Evolutionary conservation across 2,113 vertebrate genomes (phyloP), one percentile per base, ranked within the genome.

Genomic region (Carlito syrichta): DNA sequence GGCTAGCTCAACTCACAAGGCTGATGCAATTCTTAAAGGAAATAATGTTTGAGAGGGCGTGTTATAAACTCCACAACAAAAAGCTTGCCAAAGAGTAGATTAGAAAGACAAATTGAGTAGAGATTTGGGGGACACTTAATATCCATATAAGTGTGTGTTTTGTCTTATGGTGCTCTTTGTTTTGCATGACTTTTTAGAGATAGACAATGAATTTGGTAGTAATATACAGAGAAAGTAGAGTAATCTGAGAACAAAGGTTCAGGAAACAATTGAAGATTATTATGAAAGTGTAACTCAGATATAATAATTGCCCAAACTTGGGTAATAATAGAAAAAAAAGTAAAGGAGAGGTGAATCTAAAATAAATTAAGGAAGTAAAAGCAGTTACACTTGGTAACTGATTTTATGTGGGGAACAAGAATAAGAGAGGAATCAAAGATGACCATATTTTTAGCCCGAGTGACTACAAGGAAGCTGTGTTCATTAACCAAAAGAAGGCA

Each of bases 141-240:
- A 14, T 2, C 5, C 17, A 4, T 19, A 10, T 25, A 62, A 52
- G 3, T 4, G 0, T 0, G 4, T 23, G 19, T 20, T 68, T 58
- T 50, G 8, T 40, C 16, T 66, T 8, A 0, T 5, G 6, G 6
- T 8, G 6, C 22, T 40, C 20, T 63, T 76, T 40, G 23, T 71
- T 58, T 73, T 17, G 62, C 27, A 43, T 40, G 13, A 60, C 22
- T 7, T 10, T 82, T 81, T 25, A 35, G 58, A 86, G 66, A 52
- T 11, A n/a, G 73, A 40, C 8, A 17, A 14, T 9, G 38, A 56
- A 43, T 52, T 6, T 84, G 35, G 27, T 74, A 76, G 43, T 25
- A 43, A 35, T 43, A 8, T 11, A 5, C 14, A 23, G 63, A 77
- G 30, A 52, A 85, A 87, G 14, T 8, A 8, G 1, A 66, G 19